Conservation (phyloP, 2,797 vertebrate genomes). For the Natrix natrix region DNA sequence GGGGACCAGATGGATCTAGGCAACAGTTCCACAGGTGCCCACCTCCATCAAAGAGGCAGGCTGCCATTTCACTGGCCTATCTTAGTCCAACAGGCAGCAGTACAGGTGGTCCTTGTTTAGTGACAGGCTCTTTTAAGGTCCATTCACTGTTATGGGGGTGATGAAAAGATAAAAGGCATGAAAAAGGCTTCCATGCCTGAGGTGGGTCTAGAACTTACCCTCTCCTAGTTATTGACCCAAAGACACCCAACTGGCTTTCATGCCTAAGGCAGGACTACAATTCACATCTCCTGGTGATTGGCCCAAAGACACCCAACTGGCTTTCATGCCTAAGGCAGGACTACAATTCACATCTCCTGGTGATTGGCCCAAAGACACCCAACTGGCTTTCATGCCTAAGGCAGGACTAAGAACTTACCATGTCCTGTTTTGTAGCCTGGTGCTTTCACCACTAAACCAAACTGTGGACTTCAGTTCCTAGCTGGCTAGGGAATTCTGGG, state of each 20-base stretch:
- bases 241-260: background rate
- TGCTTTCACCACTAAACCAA: background rate
- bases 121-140: background rate
- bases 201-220: too few relatives aligned
- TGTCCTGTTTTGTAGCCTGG: background rate
- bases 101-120: background rate
- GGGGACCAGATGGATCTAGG: background rate
- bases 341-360: too few relatives aligned
- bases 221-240: too few relatives aligned
- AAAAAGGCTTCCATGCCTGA: too few relatives aligned
- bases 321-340: too few relatives aligned
- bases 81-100: background rate
- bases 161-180: background rate
- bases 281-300: background rate
- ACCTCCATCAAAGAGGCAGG: background rate
- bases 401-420: background rate
- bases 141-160: background rate
- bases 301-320: too few relatives aligned
- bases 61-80: background rate
- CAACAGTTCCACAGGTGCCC: background rate
- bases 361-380: background rate
- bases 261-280: background rate
- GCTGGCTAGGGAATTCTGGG: background rate
- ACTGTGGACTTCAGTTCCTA: background rate
- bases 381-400: background rate